These are phyloP conservation scores for Drosophila sucinea DNA, from an alignment of 1,140 invertebrate species.

Conservation along the genomic window DNA sequence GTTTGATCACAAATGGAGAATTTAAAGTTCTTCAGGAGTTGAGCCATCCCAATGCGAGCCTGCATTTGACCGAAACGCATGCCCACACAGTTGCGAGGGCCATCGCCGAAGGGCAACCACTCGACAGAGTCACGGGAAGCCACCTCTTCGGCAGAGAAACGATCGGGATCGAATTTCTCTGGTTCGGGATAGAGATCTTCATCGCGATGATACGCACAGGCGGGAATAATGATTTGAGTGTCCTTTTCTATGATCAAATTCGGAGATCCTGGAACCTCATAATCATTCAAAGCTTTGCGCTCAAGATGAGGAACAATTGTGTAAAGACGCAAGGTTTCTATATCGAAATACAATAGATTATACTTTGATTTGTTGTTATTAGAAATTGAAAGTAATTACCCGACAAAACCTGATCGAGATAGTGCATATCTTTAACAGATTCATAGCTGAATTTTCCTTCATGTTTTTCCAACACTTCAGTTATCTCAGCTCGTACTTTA, in stretches of 20 bases:
- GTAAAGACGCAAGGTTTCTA: constrained; percentile 87
- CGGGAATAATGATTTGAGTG: constrained; percentile 86
- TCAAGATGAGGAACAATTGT: constrained; percentile 86
- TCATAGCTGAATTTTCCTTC: constrained; percentile 85
- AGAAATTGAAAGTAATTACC: constrained; percentile 63
- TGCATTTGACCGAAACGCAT: constrained; percentile 83
- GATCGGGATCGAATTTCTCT: constrained; percentile 85
- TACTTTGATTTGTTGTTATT: too few species aligned
- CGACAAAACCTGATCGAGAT: constrained; percentile 85
- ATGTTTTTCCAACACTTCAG: constrained; percentile 82
- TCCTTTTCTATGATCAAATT: constrained; percentile 86
- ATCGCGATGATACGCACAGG: constrained; percentile 86
- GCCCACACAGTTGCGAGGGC: constrained; percentile 84
- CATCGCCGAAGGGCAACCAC: constrained; percentile 87
- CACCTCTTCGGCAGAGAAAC: constrained; percentile 84
- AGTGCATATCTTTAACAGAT: constrained; percentile 84
- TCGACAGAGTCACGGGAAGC: constrained; percentile 82
- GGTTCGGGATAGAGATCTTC: constrained; percentile 85
- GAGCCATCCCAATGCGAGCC: constrained; percentile 79
- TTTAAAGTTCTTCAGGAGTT: constrained; percentile 78
- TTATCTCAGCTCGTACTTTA: constrained; percentile 83
- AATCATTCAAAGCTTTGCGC: constrained; percentile 85
- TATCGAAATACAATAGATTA: constrained; percentile 31
- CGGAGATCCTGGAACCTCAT: constrained; percentile 85
- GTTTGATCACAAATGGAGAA: constrained; percentile 67